These are phyloP conservation scores for Priocnemis perturbator DNA, from an alignment of 2,888 invertebrate species.

Conservation along the genomic window DNA sequence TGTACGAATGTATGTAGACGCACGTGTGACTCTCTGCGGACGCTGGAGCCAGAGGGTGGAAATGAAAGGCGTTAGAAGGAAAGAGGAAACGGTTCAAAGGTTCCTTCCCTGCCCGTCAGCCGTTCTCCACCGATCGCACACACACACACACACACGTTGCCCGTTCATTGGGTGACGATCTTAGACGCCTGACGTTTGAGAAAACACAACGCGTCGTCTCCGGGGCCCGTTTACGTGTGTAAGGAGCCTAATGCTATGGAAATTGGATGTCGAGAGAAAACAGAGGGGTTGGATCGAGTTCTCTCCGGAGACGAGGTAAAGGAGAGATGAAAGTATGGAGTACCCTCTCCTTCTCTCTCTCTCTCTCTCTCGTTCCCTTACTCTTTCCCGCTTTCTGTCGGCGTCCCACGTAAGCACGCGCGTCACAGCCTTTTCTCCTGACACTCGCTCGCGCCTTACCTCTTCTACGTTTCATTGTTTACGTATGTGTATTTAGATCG, in stretches of 20 bases:
- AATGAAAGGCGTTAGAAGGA: too few relatives aligned
- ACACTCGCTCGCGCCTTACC: too few relatives aligned
- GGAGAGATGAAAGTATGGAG: constrained; percentile 8
- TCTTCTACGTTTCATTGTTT: not conserved
- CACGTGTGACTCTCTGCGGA: too few relatives aligned
- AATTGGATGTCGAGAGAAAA: constrained; percentile 70
- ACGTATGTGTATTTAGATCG: constrained; percentile 8
- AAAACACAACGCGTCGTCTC: constrained; percentile 39
- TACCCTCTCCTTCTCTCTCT: constrained; percentile 17
- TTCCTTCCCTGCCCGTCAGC: too few relatives aligned
- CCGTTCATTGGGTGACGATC: constrained; percentile 38
- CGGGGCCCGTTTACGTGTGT: constrained; percentile 56
- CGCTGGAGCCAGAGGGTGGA: too few relatives aligned
- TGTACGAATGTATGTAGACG: too few relatives aligned
- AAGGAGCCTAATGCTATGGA: constrained; percentile 70
- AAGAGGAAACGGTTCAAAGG: not conserved
- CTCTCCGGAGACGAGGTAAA: constrained; percentile 35
- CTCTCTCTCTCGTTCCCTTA: constrained; percentile 7
- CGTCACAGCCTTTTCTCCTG: too few relatives aligned
- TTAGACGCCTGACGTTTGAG: constrained; percentile 32
- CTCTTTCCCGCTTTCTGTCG: constrained; percentile 11
- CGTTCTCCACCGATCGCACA: too few relatives aligned
- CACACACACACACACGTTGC: too few relatives aligned
- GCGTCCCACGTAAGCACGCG: not conserved
- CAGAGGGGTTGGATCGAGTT: constrained; percentile 58